Evolutionary conservation across 2,888 invertebrate genomes (phyloP).

Genomic region (Frankliniella intonsa): DNA sequence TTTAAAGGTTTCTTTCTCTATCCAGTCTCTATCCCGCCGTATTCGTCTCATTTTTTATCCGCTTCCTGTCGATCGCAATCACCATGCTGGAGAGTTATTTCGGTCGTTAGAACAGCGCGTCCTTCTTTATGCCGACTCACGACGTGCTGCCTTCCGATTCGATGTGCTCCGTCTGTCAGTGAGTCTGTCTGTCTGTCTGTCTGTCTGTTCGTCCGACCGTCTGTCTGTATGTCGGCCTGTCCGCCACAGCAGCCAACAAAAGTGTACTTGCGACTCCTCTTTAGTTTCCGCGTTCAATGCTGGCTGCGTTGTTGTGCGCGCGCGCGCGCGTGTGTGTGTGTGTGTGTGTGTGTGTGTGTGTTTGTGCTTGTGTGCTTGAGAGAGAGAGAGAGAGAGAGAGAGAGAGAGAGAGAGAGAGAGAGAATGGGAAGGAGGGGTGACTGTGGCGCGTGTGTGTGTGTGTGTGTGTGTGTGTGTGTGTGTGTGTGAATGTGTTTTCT

Average conservation of each 20-base stretch:
- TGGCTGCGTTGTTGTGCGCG: neutral
- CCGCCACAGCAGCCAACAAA: neutral
- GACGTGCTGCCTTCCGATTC: neutral
- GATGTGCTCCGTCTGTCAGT: neutral
- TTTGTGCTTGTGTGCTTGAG: neutral
- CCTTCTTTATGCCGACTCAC: neutral
- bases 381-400: too few relatives aligned
- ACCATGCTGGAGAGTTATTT: neutral
- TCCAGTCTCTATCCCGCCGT: neutral
- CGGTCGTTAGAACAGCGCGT: too few relatives aligned
- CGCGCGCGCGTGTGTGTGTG: neutral
- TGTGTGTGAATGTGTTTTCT: too few relatives aligned
- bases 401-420: too few relatives aligned
- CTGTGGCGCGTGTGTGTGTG: too few relatives aligned
- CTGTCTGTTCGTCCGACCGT: neutral
- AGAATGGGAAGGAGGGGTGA: too few relatives aligned
- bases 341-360: conserved; percentile 1
- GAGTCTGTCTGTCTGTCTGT: neutral
- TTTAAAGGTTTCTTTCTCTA: neutral
- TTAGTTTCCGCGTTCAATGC: neutral
- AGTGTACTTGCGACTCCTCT: neutral
- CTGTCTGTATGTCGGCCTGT: neutral
- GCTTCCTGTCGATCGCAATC: neutral
- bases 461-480: too few relatives aligned
- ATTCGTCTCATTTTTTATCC: neutral